phyloP scores from a whole-genome alignment of 1,140 invertebrate genomes.

The Homalodisca vitripennis region DNA sequence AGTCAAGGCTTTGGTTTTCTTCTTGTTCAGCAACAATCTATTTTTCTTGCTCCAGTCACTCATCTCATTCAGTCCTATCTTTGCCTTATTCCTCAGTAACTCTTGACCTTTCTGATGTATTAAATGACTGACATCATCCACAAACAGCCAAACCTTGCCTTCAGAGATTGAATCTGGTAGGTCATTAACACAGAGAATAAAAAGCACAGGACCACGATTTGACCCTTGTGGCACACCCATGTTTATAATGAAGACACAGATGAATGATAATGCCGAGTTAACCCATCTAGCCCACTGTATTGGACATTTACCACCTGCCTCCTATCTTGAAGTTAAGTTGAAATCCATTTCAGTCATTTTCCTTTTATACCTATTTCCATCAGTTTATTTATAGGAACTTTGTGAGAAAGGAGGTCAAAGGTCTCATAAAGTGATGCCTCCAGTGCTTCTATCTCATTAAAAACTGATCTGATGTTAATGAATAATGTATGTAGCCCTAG shows the following conservation, averaged over 20 bases:
- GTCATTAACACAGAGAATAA: not conserved
- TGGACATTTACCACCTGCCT: not conserved
- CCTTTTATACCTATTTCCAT: not conserved
- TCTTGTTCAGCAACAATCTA: no score
- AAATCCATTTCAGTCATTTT: not conserved
- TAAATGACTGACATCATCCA: no score
- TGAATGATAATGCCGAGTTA: not conserved
- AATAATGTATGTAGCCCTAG: no score
- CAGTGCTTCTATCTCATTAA: no score
- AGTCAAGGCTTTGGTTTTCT: no score
- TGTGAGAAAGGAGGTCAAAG: not conserved
- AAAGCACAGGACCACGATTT: not conserved
- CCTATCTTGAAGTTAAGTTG: not conserved
- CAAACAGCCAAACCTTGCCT: no score
- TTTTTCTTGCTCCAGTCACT: not conserved
- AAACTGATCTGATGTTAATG: no score
- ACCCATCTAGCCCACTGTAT: not conserved
- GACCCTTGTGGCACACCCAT: not conserved
- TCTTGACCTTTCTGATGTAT: not conserved
- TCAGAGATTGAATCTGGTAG: no score
- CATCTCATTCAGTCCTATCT: not conserved
- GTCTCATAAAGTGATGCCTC: no score
- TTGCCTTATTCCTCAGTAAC: not conserved
- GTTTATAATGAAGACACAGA: not conserved
- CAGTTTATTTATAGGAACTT: not conserved